A percentile compares a stretch with the other conserved stretches of the same genome.
These are phyloP conservation scores for Sycophila sp. DNA, from an alignment of 1,140 invertebrate species.

Conservation along the genomic window DNA sequence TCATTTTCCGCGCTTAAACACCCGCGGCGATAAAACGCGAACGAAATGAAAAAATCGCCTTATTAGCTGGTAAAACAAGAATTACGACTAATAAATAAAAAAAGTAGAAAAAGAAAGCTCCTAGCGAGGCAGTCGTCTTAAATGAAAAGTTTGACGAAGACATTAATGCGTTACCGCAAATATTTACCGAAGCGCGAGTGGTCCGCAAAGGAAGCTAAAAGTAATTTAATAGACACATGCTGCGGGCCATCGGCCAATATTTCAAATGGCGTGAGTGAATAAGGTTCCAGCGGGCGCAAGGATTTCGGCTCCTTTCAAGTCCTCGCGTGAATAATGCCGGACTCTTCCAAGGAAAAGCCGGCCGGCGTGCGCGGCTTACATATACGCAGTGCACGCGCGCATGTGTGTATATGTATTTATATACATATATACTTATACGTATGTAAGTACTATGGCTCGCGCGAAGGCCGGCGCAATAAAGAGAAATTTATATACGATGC, in stretches of 20 bases:
- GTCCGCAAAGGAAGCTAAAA: neutral
- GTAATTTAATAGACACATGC: constrained; percentile 16
- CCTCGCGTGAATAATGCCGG: too few relatives aligned
- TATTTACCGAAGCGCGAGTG: constrained; percentile 1
- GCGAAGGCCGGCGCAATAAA: constrained; percentile 36
- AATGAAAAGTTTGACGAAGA: constrained; percentile 5
- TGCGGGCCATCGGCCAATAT: neutral
- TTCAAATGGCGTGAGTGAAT: neutral
- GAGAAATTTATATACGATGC: constrained; percentile 35
- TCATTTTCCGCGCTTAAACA: too few relatives aligned
- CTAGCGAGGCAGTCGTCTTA: too few relatives aligned
- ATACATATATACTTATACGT: neutral
- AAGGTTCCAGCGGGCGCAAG: neutral
- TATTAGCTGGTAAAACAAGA: too few relatives aligned
- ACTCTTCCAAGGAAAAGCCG: too few relatives aligned
- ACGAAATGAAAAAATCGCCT: too few relatives aligned
- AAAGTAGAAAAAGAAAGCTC: too few relatives aligned
- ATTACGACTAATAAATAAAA: too few relatives aligned
- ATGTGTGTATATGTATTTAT: neutral
- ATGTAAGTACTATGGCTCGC: constrained; percentile 4
- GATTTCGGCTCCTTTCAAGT: constrained; percentile 14
- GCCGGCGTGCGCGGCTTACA: too few relatives aligned
- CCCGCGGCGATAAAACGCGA: too few relatives aligned
- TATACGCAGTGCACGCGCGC: neutral
- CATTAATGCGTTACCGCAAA: neutral